Percentiles rank a stretch among this genome's conserved stretches.
phyloP scores from a whole-genome alignment of 2,113 vertebrate genomes.

The Ceuthmochares aereus region DNA sequence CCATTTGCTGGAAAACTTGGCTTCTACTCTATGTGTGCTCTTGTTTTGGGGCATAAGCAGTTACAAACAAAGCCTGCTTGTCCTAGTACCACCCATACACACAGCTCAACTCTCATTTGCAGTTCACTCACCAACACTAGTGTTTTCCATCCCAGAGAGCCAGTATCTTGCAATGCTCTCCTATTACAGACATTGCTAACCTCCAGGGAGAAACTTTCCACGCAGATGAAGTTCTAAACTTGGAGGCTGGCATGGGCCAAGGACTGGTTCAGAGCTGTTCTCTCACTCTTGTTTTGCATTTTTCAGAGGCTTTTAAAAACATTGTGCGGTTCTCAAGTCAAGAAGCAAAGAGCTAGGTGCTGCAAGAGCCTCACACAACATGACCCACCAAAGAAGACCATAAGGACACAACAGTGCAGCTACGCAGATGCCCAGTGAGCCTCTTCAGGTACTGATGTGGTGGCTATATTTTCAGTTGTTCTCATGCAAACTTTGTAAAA shows the following conservation, averaged over 20 bases:
- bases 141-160: background rate
- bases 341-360: background rate
- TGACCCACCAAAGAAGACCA: fast-evolving
- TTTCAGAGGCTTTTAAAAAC: background rate
- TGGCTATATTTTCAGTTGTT: background rate
- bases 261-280: background rate
- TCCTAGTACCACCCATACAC: background rate
- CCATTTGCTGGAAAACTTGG: background rate
- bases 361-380: background rate
- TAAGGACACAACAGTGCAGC: background rate
- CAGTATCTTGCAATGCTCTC: background rate
- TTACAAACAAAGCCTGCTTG: background rate
- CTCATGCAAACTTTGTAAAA: background rate
- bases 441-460: background rate
- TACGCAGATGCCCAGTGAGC: background rate
- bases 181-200: background rate
- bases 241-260: background rate
- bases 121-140: background rate
- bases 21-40: background rate
- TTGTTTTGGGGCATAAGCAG: background rate
- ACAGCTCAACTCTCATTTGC: background rate
- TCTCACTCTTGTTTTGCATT: background rate
- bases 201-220: background rate
- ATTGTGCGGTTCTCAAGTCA: background rate
- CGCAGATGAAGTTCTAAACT: background rate